Percentiles rank a stretch among this genome's conserved stretches.
phyloP scores from a whole-genome alignment of 2,888 invertebrate species.

The Andrena flavipes region DNA sequence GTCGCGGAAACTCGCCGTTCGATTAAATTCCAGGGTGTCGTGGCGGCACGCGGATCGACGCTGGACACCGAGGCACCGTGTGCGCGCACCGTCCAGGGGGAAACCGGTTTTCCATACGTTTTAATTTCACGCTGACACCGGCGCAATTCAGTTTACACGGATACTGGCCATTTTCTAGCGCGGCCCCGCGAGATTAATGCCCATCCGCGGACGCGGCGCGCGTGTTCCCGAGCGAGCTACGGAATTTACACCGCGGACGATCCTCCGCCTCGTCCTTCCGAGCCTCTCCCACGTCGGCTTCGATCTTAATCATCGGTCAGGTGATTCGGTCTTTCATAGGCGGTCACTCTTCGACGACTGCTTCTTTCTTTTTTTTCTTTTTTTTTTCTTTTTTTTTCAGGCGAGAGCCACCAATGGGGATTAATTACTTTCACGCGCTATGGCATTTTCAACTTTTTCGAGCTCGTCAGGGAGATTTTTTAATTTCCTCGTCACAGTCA shows the following conservation, averaged over 20 bases:
- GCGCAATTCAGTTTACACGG: slow-evolving; percentile 83
- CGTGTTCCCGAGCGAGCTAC: slow-evolving; percentile 48
- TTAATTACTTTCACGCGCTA: slow-evolving; percentile 10
- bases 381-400: no score
- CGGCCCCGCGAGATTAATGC: slow-evolving; percentile 69
- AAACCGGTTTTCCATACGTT: slow-evolving; percentile 83
- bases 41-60: slow-evolving; percentile 30
- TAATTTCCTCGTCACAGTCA: no score
- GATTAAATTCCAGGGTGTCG: slow-evolving; percentile 71
- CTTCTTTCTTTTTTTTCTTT: not conserved
- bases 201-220: slow-evolving; percentile 25
- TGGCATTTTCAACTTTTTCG: not conserved
- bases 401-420: not conserved
- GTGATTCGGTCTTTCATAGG: not conserved
- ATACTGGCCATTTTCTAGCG: slow-evolving; percentile 79
- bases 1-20: slow-evolving; percentile 61
- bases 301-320: slow-evolving; percentile 31
- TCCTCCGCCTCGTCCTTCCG: not conserved
- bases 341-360: not conserved
- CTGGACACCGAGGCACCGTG: slow-evolving; percentile 9
- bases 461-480: no score
- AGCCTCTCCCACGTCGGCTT: not conserved
- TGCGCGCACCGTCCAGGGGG: slow-evolving; percentile 53
- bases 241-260: slow-evolving; percentile 18
- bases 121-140: slow-evolving; percentile 84